Evolutionary conservation across 1,140 invertebrate genomes (phyloP).

Genomic region (Polyergus mexicanus): DNA sequence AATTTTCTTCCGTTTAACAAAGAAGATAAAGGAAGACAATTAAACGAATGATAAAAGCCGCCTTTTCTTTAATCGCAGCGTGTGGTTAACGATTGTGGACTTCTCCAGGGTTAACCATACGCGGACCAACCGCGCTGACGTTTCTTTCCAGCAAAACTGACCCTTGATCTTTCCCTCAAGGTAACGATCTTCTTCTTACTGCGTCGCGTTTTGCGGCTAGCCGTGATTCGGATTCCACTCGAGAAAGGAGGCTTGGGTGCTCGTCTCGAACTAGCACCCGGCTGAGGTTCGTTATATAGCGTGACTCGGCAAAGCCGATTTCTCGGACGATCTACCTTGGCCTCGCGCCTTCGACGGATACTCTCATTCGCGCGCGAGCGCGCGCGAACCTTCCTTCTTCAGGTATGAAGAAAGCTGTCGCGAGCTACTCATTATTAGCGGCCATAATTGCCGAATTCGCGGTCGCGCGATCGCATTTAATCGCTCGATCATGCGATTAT

Average conservation of each 20-base stretch:
- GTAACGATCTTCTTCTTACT: constrained; percentile 70
- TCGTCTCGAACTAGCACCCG: constrained; percentile 62
- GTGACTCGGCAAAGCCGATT: constrained; percentile 82
- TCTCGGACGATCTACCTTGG: constrained; percentile 71
- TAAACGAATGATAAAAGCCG: no score
- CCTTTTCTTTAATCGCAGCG: no score
- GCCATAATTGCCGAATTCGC: constrained; percentile 77
- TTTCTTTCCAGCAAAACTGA: constrained; percentile 38
- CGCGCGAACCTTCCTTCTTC: constrained; percentile 37
- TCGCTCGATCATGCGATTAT: constrained; percentile 64
- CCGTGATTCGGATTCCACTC: constrained; percentile 70
- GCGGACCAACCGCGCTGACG: constrained; percentile 26
- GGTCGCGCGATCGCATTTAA: constrained; percentile 71
- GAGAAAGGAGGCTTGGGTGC: constrained; percentile 69
- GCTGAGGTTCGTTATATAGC: constrained; percentile 83
- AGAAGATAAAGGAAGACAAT: no score
- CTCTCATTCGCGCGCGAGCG: constrained; percentile 24
- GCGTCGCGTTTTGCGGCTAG: constrained; percentile 65
- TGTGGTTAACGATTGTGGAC: no score
- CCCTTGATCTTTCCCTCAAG: constrained; percentile 67
- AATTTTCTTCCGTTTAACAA: no score
- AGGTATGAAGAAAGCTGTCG: constrained; percentile 54
- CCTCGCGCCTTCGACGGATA: constrained; percentile 48
- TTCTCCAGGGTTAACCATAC: neutral
- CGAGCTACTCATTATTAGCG: constrained; percentile 72